phyloP scores from a whole-genome alignment of 2,797 vertebrate genomes.

The Lepus townsendii region DNA sequence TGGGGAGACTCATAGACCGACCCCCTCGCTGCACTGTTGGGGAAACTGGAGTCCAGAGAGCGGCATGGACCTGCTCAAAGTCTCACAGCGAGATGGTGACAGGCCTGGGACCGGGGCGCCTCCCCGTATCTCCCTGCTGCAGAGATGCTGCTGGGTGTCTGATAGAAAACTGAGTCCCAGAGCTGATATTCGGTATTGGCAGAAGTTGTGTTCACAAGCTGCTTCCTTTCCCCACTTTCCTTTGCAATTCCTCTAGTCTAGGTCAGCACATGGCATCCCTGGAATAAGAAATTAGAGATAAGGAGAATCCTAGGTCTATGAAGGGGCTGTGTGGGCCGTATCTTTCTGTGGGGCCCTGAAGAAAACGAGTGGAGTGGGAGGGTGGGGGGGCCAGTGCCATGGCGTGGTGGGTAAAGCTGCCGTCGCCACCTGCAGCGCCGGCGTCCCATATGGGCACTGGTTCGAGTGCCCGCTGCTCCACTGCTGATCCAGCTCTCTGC shows the following conservation, averaged over 20 bases:
- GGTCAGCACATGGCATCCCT: not conserved
- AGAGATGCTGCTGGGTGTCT: slow-evolving; percentile 47
- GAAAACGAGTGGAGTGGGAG: not conserved
- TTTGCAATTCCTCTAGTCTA: slow-evolving; percentile 52
- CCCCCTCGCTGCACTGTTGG: not conserved
- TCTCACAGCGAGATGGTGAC: not conserved
- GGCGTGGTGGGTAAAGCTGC: too few species aligned
- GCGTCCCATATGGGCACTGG: too few species aligned
- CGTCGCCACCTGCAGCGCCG: too few species aligned
- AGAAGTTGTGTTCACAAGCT: not conserved
- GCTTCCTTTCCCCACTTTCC: not conserved
- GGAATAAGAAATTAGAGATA: slow-evolving; percentile 30
- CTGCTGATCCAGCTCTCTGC: too few species aligned
- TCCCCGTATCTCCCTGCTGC: not conserved
- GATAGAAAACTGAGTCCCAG: slow-evolving; percentile 22
- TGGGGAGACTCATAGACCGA: not conserved
- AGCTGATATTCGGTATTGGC: not conserved
- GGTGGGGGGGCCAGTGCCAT: too few species aligned
- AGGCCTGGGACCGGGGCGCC: not conserved
- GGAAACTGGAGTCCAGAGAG: not conserved
- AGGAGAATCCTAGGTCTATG: not conserved
- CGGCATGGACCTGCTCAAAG: not conserved
- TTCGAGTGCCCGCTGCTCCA: too few species aligned
- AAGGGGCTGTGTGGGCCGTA: not conserved
- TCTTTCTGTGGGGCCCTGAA: not conserved